Conservation (phyloP, 92 coral and sea anemone genomes). For the Galaxea fascicularis region DNA sequence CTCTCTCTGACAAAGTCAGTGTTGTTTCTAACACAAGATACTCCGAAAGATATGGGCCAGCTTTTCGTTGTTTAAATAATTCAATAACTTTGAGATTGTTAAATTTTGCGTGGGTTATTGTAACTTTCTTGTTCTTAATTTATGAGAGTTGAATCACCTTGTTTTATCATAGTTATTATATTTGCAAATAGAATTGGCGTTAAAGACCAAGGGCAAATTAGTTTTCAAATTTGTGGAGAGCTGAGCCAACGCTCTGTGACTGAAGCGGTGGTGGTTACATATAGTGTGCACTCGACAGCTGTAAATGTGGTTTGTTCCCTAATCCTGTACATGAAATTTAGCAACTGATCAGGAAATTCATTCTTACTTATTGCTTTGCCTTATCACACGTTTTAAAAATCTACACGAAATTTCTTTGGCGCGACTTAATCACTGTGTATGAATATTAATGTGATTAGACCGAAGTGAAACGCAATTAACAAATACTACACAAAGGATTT, state of each 20-base stretch:
- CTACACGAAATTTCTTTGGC: not conserved
- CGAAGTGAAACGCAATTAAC: not conserved
- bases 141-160: not conserved
- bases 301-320: no score
- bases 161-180: not conserved
- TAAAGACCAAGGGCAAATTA: not conserved
- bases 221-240: not conserved
- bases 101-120: not conserved
- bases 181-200: constrained; percentile 5
- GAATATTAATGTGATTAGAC: no score
- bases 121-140: not conserved
- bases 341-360: no score
- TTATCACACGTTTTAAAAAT: no score
- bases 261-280: not conserved
- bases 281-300: no score
- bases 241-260: not conserved
- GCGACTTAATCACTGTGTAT: not conserved
- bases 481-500: not conserved
- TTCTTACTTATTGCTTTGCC: not conserved
- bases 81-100: not conserved
- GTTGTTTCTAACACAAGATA: not conserved
- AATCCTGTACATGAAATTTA: no score
- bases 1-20: not conserved
- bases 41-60: no score
- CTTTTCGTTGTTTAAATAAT: not conserved